A percentile compares a stretch with the other conserved stretches of the same genome.
Conservation (phyloP, 2,888 invertebrate genomes). For the Rhamphomyia laevipes region DNA sequence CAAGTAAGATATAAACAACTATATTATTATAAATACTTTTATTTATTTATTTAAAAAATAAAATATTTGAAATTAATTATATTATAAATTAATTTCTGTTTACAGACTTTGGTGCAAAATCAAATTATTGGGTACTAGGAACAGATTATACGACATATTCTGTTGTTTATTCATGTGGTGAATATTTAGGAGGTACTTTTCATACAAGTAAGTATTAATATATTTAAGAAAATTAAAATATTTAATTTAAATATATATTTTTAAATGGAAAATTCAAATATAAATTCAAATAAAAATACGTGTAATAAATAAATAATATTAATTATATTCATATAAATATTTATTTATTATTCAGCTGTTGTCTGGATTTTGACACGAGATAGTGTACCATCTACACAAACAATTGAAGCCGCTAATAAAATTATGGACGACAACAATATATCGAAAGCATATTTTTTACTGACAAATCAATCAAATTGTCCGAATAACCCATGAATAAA, state of each 20-base stretch:
- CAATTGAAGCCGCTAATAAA: slow-evolving; percentile 10
- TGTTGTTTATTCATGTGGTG: slow-evolving; percentile 47
- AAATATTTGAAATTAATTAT: background rate
- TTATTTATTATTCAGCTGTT: slow-evolving; percentile 9
- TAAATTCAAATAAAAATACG: background rate
- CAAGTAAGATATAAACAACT: slow-evolving; percentile 14
- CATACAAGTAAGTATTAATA: slow-evolving; percentile 18
- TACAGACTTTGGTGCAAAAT: slow-evolving; percentile 15
- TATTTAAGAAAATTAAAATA: background rate
- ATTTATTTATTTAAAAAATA: slow-evolving; percentile 5
- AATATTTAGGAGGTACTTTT: slow-evolving; percentile 13
- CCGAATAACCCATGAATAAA: slow-evolving; percentile 9
- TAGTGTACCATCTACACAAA: slow-evolving; percentile 10
- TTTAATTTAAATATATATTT: background rate
- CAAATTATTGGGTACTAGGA: slow-evolving; percentile 45
- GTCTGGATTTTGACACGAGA: slow-evolving; percentile 21
- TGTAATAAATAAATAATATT: background rate
- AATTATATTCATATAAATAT: background rate
- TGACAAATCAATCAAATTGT: slow-evolving; percentile 16
- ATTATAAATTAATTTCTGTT: background rate
- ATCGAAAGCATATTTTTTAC: slow-evolving; percentile 10
- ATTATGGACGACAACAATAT: slow-evolving; percentile 13
- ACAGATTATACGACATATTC: slow-evolving; percentile 49
- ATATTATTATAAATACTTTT: slow-evolving; percentile 9
- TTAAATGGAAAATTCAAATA: background rate